Conservation (phyloP, 1,140 invertebrate species). For the Capitella teleta region DNA sequence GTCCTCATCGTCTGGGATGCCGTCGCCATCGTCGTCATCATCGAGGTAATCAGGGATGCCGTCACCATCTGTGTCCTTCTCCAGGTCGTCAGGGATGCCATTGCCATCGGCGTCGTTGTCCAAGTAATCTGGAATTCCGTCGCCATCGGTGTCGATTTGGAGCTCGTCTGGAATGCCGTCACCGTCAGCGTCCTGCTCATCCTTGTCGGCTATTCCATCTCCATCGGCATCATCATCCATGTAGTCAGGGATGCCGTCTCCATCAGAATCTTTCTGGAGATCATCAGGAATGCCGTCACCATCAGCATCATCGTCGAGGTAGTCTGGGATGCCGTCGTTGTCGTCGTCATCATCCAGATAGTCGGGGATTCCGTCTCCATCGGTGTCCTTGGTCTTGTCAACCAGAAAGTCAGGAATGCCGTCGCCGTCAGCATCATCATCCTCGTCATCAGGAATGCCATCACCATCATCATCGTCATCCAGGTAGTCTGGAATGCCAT, state of each 20-base stretch:
- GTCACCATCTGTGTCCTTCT: slow-evolving; percentile 20
- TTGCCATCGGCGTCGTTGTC: slow-evolving; percentile 17
- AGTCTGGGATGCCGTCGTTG: slow-evolving; percentile 5
- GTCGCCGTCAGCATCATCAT: slow-evolving; percentile 20
- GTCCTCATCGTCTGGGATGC: slow-evolving; percentile 23
- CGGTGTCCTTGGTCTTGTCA: slow-evolving; percentile 16
- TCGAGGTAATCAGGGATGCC: slow-evolving; percentile 23
- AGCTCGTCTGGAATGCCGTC: slow-evolving; percentile 23
- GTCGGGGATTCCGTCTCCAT: slow-evolving; percentile 7
- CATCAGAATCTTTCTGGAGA: slow-evolving; percentile 2
- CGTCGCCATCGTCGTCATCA: slow-evolving; percentile 24
- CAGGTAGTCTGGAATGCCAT: slow-evolving; percentile 18
- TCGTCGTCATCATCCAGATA: slow-evolving; percentile 8
- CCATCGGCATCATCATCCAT: slow-evolving; percentile 10
- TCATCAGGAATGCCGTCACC: slow-evolving; percentile 24
- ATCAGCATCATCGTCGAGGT: slow-evolving; percentile 16
- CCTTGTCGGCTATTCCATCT: slow-evolving; percentile 8
- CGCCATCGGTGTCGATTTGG: slow-evolving; percentile 21
- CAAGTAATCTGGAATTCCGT: slow-evolving; percentile 19
- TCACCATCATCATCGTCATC: slow-evolving; percentile 17
- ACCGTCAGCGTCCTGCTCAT: slow-evolving; percentile 14
- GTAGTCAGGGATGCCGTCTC: slow-evolving; percentile 14
- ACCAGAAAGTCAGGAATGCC: slow-evolving; percentile 21
- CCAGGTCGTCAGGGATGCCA: slow-evolving; percentile 14
- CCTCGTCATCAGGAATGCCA: slow-evolving; percentile 15